These are phyloP conservation scores for Aphis craccivora DNA, from an alignment of 1,140 invertebrate species.

Conservation along the genomic window DNA sequence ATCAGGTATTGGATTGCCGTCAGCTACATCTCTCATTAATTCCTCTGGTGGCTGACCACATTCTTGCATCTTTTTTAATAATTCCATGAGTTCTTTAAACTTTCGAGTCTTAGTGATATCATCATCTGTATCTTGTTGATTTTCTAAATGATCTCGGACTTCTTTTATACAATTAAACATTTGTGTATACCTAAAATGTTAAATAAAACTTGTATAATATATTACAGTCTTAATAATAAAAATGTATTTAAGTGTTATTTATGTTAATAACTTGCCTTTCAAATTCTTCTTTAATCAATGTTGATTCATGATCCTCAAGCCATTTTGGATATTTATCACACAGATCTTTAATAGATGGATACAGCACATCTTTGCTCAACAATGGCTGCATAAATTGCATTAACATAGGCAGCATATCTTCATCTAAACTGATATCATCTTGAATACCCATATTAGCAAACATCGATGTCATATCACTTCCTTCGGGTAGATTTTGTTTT, in stretches of 20 bases:
- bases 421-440: background rate
- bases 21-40: conserved; percentile 30
- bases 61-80: conserved; percentile 55
- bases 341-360: conserved; percentile 50
- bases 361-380: conserved; percentile 32
- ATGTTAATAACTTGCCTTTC: background rate
- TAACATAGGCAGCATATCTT: conserved; percentile 50
- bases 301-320: conserved; percentile 37
- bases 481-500: conserved; percentile 33
- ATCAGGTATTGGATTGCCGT: conserved; percentile 17
- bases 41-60: conserved; percentile 47
- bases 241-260: background rate
- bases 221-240: background rate
- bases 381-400: conserved; percentile 51
- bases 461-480: conserved; percentile 43
- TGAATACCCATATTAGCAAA: conserved; percentile 47
- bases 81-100: conserved; percentile 47
- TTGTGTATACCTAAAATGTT: conserved; percentile 38
- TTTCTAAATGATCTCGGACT: conserved; percentile 50
- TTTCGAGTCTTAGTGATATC: conserved; percentile 39
- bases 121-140: conserved; percentile 29
- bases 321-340: conserved; percentile 50
- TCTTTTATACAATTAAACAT: conserved; percentile 42
- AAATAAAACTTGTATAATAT: background rate
- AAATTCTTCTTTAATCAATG: conserved; percentile 26